These are phyloP conservation scores for Ditula angustiorana DNA, from an alignment of 2,888 invertebrate genomes.

Conservation along the genomic window DNA sequence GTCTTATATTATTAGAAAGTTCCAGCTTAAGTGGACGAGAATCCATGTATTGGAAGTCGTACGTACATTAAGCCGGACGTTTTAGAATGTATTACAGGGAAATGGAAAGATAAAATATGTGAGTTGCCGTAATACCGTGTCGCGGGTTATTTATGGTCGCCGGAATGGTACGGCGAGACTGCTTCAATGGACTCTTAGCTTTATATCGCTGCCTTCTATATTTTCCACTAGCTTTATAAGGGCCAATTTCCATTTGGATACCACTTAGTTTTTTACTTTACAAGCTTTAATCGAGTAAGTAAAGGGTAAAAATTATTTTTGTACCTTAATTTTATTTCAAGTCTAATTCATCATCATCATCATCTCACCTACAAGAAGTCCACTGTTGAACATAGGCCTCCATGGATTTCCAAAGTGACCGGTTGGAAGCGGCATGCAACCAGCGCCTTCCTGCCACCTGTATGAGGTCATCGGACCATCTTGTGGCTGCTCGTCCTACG, in stretches of 20 bases:
- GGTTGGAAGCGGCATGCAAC: too few species aligned
- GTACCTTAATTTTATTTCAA: too few species aligned
- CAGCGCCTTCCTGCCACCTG: too few species aligned
- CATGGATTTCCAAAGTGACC: too few species aligned
- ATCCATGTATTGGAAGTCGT: neutral
- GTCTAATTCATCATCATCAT: too few species aligned
- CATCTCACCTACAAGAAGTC: too few species aligned
- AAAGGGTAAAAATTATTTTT: too few species aligned
- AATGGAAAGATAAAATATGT: slow-evolving; percentile 40
- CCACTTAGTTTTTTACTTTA: neutral
- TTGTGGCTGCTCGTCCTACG: too few species aligned
- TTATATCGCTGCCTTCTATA: slow-evolving; percentile 2
- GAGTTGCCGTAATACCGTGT: slow-evolving; percentile 34
- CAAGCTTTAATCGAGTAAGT: too few species aligned
- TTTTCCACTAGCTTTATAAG: neutral
- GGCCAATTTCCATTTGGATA: neutral
- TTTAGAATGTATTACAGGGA: slow-evolving; percentile 38
- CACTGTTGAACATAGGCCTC: too few species aligned
- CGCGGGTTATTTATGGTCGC: slow-evolving; percentile 27
- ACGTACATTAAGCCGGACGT: slow-evolving; percentile 14
- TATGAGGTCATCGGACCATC: too few species aligned
- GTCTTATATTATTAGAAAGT: too few species aligned
- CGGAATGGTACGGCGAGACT: slow-evolving; percentile 30
- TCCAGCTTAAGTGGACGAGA: neutral
- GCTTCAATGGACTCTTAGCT: slow-evolving; percentile 18